Percentiles rank a stretch among this genome's conserved stretches.
Conservation (phyloP, 2,888 invertebrate species). For the Uropetala carovei region DNA sequence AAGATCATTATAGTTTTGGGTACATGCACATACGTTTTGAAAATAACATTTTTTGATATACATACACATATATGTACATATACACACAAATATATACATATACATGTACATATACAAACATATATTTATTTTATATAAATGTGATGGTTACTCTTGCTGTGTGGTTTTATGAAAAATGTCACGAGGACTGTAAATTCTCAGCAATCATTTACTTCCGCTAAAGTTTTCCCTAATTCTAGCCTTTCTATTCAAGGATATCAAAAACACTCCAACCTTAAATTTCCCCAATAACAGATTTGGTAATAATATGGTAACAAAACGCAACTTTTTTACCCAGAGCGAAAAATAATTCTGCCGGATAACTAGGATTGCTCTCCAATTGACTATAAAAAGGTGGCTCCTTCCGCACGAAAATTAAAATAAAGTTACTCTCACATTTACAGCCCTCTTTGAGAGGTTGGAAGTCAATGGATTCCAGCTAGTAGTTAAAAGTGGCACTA, state of each 20-base stretch:
- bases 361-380: background rate
- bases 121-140: constrained; percentile 8
- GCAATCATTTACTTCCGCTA: background rate
- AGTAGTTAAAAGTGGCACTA: constrained; percentile 30
- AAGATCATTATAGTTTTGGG: constrained; percentile 45
- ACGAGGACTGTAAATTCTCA: constrained; percentile 54
- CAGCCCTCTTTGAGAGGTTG: constrained; percentile 27
- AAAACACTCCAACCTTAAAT: constrained; percentile 25
- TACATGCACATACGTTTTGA: constrained; percentile 63
- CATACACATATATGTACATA: constrained; percentile 32
- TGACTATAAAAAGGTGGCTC: background rate
- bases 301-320: background rate
- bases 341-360: background rate
- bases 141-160: constrained; percentile 43
- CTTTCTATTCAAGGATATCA: constrained; percentile 14
- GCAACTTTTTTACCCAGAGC: background rate
- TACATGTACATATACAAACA: constrained; percentile 33
- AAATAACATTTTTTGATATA: constrained; percentile 57
- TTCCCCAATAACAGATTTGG: constrained; percentile 16
- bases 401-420: background rate
- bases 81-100: constrained; percentile 28
- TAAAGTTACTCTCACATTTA: background rate
- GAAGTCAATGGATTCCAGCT: constrained; percentile 57
- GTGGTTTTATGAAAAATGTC: constrained; percentile 39
- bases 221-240: background rate